Base-by-base conservation (phyloP, 2,113 vertebrate species). In the Hypomesus transpacificus region DNA sequence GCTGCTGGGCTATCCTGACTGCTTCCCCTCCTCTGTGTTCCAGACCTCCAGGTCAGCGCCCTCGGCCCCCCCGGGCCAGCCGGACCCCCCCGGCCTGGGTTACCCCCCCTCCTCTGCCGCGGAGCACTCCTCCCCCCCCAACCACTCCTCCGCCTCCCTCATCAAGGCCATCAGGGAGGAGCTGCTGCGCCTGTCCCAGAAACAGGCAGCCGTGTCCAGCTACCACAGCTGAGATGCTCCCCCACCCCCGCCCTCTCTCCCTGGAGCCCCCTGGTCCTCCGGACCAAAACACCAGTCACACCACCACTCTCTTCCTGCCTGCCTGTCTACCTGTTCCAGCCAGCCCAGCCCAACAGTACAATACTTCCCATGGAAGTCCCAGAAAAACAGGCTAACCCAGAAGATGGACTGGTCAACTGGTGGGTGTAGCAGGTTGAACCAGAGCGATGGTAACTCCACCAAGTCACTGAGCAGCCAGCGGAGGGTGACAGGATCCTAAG, bases 151-250 rank as follows among this genome's bases (percentile, higher is more conserved):
- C 0, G 95, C 97, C 71, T 99, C 97, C 20, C 95, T 99, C 87
- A 99, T 99, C 90, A 98, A 97, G 92, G 97, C 96, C 76, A 99
- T 99, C 85, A 92, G 97, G 34, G 97, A 98, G 92, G 97, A 99
- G 91, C 95, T 99, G 56, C 87, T 98, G 57, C 95, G 97, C 14
- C 95, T 99, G 70, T 98, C 97, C 63, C 96, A 98, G 91, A 99
- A 98, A 88, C 97, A 99, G 91, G 92, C 92, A 3, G 66, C 94
- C 0, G 91, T 94, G 79, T 90, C 95, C 83, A 93, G 91, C 91
- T 96, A 96, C 91, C 95, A 96, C 79, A 97, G 96, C 83, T 99
- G 95, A 91, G 94, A 92, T 71, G 94, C 90, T 61, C 53, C 24
- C 61, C 57, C 66, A 68, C 70, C 20, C 65, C 57, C 66, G 68